Evolutionary conservation across 2,888 invertebrate genomes (phyloP), one percentile per base, ranked within the genome.

Genomic region (Dioctria linearis): DNA sequence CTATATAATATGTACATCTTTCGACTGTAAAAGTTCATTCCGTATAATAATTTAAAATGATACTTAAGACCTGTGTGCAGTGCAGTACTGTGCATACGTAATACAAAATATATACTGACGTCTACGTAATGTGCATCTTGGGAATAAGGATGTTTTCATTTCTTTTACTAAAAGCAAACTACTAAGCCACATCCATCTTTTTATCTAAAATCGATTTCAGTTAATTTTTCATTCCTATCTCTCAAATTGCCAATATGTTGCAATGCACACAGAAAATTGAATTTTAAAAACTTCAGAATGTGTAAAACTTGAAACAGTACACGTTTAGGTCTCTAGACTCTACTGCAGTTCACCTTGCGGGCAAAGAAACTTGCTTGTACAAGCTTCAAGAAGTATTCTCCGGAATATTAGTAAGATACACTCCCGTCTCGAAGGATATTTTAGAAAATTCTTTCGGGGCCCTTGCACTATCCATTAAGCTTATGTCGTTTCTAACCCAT

Each of bases 401-500:
- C 43, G 25, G 37, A 69, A 51, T 69, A 69, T 39, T 69, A 51
- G 37, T 51, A 69, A 51, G 25, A 51, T 51, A 49, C 67, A 67
- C 67, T 67, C 46, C 67, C 69, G 69, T 69, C 69, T 69, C 69
- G 51, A 9, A 49, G 51, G 69, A 65, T 65, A 40, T 40, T 40
- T 42, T 40, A 42, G 37, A 69, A 51, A 69, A 49, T 69, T 51
- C 54, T 69, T 67, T 69, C 65, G 40, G 65, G 40, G 65, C 65
- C 40, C 40, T 37, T 51, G 39, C 39, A 39, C 51, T 69, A 69
- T 51, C 69, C 69, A 69, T 69, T 69, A 69, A 69, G 69, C 69
- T 69, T 69, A 69, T 69, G 69, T 69, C 69, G 69, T 69, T 69
- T 43, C 69, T 69, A 49, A 51, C 43, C 69, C 69, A 51, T 69